Conservation (phyloP, 2,888 invertebrate genomes). For the Temnothorax rugatulus region DNA sequence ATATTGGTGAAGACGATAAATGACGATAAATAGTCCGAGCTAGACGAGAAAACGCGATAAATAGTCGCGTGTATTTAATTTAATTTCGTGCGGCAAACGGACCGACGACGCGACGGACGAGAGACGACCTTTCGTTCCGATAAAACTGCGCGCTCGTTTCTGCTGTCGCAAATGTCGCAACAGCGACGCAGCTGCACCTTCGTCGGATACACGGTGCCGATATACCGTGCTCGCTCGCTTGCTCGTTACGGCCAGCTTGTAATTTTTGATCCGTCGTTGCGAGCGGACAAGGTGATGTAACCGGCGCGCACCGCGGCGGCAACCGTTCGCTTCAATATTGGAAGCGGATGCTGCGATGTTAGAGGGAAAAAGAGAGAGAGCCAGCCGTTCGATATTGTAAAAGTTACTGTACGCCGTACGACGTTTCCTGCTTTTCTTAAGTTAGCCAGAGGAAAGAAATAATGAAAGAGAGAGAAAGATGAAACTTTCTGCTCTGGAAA, state of each 20-base stretch:
- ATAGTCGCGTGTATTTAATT: conserved; percentile 45
- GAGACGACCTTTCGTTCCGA: conserved; percentile 42
- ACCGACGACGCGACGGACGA: neutral
- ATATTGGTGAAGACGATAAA: neutral
- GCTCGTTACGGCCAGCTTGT: conserved; percentile 45
- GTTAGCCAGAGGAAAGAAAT: neutral
- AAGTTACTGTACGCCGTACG: neutral
- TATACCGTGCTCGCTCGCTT: conserved; percentile 18
- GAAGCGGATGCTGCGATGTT: conserved; percentile 21
- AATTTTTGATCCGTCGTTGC: conserved; percentile 46
- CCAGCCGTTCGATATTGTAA: conserved; percentile 12
- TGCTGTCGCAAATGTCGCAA: conserved; percentile 32
- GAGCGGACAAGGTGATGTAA: conserved; percentile 44
- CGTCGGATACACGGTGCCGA: conserved; percentile 24
- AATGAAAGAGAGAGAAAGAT: neutral
- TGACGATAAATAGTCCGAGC: conserved; percentile 14
- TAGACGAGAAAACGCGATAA: conserved; percentile 24
- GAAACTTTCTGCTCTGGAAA: neutral
- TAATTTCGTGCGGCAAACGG: conserved; percentile 32
- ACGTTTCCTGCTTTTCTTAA: conserved; percentile 19
- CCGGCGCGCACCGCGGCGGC: neutral
- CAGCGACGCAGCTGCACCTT: conserved; percentile 25
- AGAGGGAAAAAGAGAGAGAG: conserved; percentile 3
- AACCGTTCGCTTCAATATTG: conserved; percentile 15
- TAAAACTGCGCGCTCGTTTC: conserved; percentile 46